Evolutionary conservation across 2,113 vertebrate species (phyloP), one percentile per base, ranked within the genome.

Genomic region (Diglossa brunneiventris): DNA sequence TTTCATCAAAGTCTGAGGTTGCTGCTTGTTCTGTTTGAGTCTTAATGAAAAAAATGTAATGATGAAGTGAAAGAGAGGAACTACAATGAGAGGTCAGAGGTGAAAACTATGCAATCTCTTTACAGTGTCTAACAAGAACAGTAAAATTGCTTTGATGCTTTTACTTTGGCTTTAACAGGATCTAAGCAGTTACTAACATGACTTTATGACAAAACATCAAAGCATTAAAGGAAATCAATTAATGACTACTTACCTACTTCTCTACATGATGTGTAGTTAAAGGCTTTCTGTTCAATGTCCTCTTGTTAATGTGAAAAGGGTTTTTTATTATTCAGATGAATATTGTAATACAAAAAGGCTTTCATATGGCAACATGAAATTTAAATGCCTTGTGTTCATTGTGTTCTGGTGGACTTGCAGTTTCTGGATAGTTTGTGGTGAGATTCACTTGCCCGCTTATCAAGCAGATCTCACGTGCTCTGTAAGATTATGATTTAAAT

Each of bases 81-180:
- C 52, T 91, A n/a, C 28, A 74, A 4, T 59, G 28, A 56, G 9
- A 66, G 49, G 59, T 91, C 68, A 72, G 82, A 92, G 67, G 28
- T 78, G 68, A 78, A 64, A 63, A n/a, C 53, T 55, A 6, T 80
- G 41, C 70, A 52, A 72, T 90, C 55, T 89, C 58, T 89, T 88
- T 62, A 82, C 30, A 28, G 41, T 79, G 67, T 84, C 81, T 87
- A 95, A 73, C 37, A 87, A 89, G 90, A 73, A 1, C 47, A 83
- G 9, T 92, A 55, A 86, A 92, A 90, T 69, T 62, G 46, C 70
- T 94, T 94, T 97, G 80, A 80, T 87, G 73, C 55, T 95, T 95
- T 96, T 72, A 53, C 30, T 94, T 76, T 19, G 39, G 76, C 89
- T 90, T 87, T 87, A 81, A 62, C 52, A 86, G 56, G 16, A 53